Evolutionary conservation across 2,888 invertebrate genomes (phyloP).

Genomic region (Parnassius smintheus): DNA sequence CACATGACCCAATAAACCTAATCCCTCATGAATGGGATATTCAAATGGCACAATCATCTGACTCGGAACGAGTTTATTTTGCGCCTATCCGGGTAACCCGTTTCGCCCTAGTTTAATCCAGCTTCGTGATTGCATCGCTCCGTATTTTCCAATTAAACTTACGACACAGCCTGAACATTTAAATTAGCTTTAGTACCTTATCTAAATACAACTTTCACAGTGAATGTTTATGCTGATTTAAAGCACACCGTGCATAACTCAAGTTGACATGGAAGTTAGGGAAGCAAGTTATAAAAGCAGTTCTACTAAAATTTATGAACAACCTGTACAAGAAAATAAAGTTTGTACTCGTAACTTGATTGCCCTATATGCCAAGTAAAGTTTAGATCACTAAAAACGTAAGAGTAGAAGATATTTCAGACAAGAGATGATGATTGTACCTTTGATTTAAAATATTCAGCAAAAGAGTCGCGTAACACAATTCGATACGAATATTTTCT

Average conservation of each 20-base stretch:
- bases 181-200: slow-evolving; percentile 44
- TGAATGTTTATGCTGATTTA: background rate
- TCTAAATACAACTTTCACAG: slow-evolving; percentile 20
- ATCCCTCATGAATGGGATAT: slow-evolving; percentile 16
- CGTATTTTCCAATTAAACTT: slow-evolving; percentile 60
- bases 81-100: slow-evolving; percentile 12
- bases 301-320: no score
- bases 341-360: no score
- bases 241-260: slow-evolving; percentile 9
- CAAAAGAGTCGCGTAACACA: no score
- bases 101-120: slow-evolving; percentile 15
- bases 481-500: no score
- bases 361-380: no score
- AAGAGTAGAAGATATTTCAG: no score
- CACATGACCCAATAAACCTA: slow-evolving; percentile 18
- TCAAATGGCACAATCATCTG: slow-evolving; percentile 19
- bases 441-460: no score
- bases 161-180: slow-evolving; percentile 51
- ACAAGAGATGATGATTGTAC: no score
- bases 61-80: slow-evolving; percentile 15
- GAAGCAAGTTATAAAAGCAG: no score
- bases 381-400: no score
- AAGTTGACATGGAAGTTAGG: no score
- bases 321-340: no score
- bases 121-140: slow-evolving; percentile 34